phyloP scores from a whole-genome alignment of 64 coral and sea anemone genomes.

The Montipora foliosa region DNA sequence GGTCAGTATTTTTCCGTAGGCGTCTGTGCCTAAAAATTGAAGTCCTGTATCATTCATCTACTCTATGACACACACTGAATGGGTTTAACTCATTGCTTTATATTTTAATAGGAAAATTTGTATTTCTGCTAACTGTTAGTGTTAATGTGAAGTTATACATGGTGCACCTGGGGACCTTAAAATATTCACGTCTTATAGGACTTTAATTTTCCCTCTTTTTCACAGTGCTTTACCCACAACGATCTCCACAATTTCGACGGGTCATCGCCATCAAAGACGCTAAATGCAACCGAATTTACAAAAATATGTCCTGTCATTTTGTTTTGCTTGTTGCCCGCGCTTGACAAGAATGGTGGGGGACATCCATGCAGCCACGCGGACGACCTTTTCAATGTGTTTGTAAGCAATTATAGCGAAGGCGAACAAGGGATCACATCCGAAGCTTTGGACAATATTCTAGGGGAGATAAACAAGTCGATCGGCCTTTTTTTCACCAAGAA shows the following conservation, averaged over 20 bases:
- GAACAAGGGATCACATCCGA: constrained; percentile 5
- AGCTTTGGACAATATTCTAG: background rate
- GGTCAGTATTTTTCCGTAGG: too few species aligned
- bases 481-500: constrained; percentile 17
- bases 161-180: too few species aligned
- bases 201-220: background rate
- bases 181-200: too few species aligned
- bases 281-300: constrained; percentile 13
- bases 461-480: constrained; percentile 4
- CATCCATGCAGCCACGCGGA: constrained; percentile 10
- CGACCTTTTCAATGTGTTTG: constrained; percentile 26
- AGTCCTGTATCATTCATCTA: too few species aligned
- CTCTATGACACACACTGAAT: too few species aligned
- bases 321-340: constrained; percentile 17
- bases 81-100: too few species aligned
- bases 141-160: too few species aligned
- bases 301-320: constrained; percentile 5
- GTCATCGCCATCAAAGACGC: background rate
- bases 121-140: too few species aligned
- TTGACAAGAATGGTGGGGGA: constrained; percentile 6
- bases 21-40: too few species aligned
- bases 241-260: background rate
- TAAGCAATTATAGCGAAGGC: constrained; percentile 19
- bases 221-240: background rate
- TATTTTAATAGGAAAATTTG: too few species aligned